phyloP scores from a whole-genome alignment of 2,888 invertebrate genomes.

The Hydroisotoma schaefferi region DNA sequence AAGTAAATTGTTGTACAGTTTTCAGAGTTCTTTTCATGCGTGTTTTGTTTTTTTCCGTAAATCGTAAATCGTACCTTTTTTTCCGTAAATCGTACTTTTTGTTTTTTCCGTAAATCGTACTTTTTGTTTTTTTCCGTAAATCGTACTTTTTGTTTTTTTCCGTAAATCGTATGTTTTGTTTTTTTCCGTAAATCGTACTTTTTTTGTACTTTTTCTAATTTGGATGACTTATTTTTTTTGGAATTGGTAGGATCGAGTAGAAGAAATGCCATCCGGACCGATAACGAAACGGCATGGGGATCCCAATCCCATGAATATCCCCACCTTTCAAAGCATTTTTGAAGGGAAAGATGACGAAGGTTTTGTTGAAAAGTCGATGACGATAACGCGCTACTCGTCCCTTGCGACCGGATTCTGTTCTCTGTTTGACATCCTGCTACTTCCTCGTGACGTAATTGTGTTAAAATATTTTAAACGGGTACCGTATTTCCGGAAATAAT shows the following conservation, averaged over 20 bases:
- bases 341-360: slow-evolving; percentile 38
- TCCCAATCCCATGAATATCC: neutral
- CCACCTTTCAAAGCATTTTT: slow-evolving; percentile 9
- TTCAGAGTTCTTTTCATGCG: too few relatives aligned
- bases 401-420: neutral
- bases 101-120: too few relatives aligned
- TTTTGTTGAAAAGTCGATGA: slow-evolving; percentile 25
- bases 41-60: too few relatives aligned
- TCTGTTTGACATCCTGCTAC: slow-evolving; percentile 17
- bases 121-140: too few relatives aligned
- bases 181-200: too few relatives aligned
- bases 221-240: slow-evolving; percentile 10
- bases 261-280: slow-evolving; percentile 16
- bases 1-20: too few relatives aligned
- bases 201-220: neutral
- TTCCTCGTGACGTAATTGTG: slow-evolving; percentile 22
- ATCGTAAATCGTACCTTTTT: too few relatives aligned
- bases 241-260: neutral
- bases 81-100: too few relatives aligned
- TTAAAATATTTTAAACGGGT: too few relatives aligned
- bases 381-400: slow-evolving; percentile 29
- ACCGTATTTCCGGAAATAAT: too few relatives aligned
- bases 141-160: too few relatives aligned
- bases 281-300: slow-evolving; percentile 5
- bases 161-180: too few relatives aligned